Base-by-base conservation (phyloP, 2,888 invertebrate species). In the Drosophila nr. perissopoda region DNA sequence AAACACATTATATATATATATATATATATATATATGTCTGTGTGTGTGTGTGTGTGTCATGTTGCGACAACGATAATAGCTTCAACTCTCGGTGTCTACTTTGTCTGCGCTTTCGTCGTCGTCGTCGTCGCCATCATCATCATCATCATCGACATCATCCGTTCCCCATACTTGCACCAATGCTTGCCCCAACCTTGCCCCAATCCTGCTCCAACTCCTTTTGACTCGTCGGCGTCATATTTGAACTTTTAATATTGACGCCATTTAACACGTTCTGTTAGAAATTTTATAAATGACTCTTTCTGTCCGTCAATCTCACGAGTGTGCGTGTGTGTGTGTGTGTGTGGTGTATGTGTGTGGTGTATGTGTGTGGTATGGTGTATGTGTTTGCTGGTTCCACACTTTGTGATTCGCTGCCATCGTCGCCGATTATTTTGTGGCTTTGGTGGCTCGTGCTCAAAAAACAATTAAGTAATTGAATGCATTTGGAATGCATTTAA, bases 221-320 rank as follows among this genome's bases (percentile, higher is more conserved):
- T 40, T 56, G 27, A 53, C 85, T 73, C 86, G 79, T 83, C 87
- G 83, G 72, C 82, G 88, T 85, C 85, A 89, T 86, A 89, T 89
- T 86, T 89, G 90, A 88, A 89, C 88, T 86, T 89, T 86, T 88
- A 89, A 89, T 86, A 86, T 86, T 86, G 85, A 88, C 85, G 90
- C 85, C 85, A 88, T 89, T 85, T 85, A 85, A 85, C 85, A 89
- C 85, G 85, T 85, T 89, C 85, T 78, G 79, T 73, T 89, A 69
- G 74, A 85, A 89, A 86, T 86, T 88, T 86, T 89, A 89, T 86
- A 86, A 86, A 89, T 86, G 85, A 89, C 85, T 88, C 69, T 89
- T 84, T 89, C 89, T 83, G 76, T 81, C 72, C 38, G 56, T 38
- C 38, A 7, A 25, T 21, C 31, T 66, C 49, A 31, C 57, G 38